Percentiles rank a stretch among this genome's conserved stretches.
Conservation (phyloP, 2,888 invertebrate species). For the Apodemia duryi region DNA sequence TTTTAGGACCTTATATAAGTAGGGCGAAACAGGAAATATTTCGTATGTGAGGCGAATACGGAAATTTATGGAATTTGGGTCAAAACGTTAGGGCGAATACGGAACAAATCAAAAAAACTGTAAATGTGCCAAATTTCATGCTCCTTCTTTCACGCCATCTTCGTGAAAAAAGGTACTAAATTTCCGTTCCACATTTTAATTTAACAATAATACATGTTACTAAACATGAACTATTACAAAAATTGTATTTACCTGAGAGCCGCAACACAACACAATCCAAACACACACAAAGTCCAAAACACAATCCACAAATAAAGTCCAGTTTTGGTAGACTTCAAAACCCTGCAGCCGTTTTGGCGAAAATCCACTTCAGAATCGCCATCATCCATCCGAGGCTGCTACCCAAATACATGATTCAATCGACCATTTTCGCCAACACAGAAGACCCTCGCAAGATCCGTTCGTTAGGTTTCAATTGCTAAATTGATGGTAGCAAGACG, state of each 20-base stretch:
- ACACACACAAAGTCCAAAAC: constrained; percentile 29
- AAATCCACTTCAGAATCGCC: constrained; percentile 44
- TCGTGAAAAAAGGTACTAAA: too few relatives aligned
- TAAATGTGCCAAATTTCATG: too few relatives aligned
- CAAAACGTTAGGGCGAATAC: too few relatives aligned
- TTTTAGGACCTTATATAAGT: too few relatives aligned
- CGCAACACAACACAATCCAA: constrained; percentile 51
- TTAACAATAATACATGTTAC: too few relatives aligned
- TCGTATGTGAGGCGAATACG: too few relatives aligned
- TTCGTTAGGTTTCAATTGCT: constrained; percentile 47
- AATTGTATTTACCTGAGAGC: constrained; percentile 17
- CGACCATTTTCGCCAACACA: constrained; percentile 48
- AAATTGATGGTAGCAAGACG: constrained; percentile 60
- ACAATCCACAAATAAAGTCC: constrained; percentile 38
- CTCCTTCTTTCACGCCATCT: too few relatives aligned
- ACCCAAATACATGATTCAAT: constrained; percentile 50
- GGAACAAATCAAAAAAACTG: too few relatives aligned
- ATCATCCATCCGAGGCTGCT: constrained; percentile 49
- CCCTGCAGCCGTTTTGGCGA: constrained; percentile 70
- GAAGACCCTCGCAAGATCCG: constrained; percentile 25
- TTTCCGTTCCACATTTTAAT: too few relatives aligned
- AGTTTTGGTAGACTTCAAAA: constrained; percentile 37
- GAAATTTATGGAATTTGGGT: too few relatives aligned
- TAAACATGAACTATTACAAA: too few relatives aligned
- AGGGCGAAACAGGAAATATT: too few relatives aligned